Evolutionary conservation across 2,888 invertebrate species (phyloP).

Genomic region (Biston stratarius): DNA sequence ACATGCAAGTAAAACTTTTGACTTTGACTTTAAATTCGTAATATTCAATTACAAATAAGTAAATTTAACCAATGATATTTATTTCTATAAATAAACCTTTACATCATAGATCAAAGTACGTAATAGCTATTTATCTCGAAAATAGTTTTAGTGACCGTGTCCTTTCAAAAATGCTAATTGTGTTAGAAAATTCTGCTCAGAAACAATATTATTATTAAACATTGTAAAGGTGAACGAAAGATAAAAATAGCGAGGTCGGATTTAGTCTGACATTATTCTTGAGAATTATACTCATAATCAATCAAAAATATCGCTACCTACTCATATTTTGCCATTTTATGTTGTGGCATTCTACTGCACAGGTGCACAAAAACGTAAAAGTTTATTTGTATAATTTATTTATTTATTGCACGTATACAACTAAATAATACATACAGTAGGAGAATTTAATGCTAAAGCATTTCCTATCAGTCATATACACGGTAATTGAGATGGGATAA

Average conservation of each 20-base stretch:
- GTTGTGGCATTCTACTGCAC: background rate
- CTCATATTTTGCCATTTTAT: background rate
- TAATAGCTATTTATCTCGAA: background rate
- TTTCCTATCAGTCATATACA: too few relatives aligned
- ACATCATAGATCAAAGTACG: too few relatives aligned
- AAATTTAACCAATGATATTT: background rate
- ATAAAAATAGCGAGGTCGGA: slow-evolving; percentile 2
- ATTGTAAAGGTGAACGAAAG: slow-evolving; percentile 2
- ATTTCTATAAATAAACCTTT: background rate
- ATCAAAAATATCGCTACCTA: background rate
- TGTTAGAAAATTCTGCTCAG: background rate
- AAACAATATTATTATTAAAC: background rate
- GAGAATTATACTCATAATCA: background rate
- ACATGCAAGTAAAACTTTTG: too few relatives aligned
- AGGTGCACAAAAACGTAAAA: background rate
- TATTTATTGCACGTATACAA: too few relatives aligned
- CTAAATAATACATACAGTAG: too few relatives aligned
- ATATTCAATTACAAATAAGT: background rate
- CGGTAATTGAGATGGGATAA: too few relatives aligned
- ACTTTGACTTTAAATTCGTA: background rate
- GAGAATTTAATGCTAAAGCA: too few relatives aligned
- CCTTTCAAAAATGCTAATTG: slow-evolving; percentile 1
- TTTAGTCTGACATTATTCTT: background rate
- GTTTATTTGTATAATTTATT: too few relatives aligned
- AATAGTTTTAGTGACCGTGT: background rate